Conservation (phyloP, 2,113 vertebrate genomes). For the Salvelinus sp. region DNA sequence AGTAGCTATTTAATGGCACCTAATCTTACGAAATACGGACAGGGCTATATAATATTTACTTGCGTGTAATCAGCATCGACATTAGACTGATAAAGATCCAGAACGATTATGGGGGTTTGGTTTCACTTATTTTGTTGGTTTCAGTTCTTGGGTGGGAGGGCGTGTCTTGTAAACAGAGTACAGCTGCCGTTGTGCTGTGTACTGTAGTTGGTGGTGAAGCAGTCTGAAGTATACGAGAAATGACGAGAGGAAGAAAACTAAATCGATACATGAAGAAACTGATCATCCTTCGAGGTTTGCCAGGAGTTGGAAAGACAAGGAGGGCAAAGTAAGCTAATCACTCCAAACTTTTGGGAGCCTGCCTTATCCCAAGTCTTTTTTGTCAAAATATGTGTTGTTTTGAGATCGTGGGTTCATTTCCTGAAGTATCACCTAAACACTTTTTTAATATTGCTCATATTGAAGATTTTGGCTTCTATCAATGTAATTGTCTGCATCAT, state of each 20-base stretch:
- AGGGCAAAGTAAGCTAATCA: not conserved
- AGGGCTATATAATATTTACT: too few species aligned
- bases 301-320: conserved; percentile 16
- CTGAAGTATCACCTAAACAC: not conserved
- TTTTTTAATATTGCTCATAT: not conserved
- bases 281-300: conserved; percentile 28
- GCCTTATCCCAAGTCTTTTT: not conserved
- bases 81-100: too few species aligned
- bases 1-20: too few species aligned
- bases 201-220: not conserved
- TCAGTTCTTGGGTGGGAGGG: too few species aligned
- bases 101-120: too few species aligned
- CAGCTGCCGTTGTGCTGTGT: not conserved
- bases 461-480: not conserved
- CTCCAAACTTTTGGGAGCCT: not conserved
- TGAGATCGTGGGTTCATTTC: not conserved
- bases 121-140: too few species aligned
- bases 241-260: too few species aligned
- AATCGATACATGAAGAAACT: not conserved
- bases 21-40: too few species aligned
- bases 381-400: not conserved
- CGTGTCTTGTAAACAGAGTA: not conserved
- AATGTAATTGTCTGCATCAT: not conserved
- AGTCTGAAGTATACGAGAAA: not conserved
- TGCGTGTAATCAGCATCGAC: too few species aligned